Evolutionary conservation across 2,113 vertebrate genomes (phyloP), one percentile per base, ranked within the genome.

Genomic region (Protomyctophum bolini): DNA sequence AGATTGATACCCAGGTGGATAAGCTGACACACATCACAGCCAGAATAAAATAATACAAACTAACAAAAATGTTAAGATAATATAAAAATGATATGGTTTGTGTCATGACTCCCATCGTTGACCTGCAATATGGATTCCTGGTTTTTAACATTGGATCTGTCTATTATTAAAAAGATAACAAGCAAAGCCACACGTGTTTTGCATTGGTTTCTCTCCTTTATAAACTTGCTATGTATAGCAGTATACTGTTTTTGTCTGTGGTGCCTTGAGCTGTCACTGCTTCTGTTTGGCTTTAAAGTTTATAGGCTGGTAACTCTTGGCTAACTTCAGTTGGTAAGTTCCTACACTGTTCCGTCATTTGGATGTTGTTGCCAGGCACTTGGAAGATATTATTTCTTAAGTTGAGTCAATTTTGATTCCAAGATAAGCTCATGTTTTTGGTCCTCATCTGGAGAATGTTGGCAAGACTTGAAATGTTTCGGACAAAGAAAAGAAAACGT

Each of bases 11-110:
- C 74, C 70, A 50, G 84, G 71, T 71, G 63, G 83, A 85, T 91
- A 91, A 91, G 88, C 89, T 86, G 90, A 86, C 88, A 70, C 74
- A 82, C 72, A 76, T 88, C 81, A 73, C 77, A 57, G 75, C 83
- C 62, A 41, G 33, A 41, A 41, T 41, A 41, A 65, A 47, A 86
- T 74, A 87, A 90, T 88, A 82, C 80, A 87, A 90, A 86, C 79
- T 73, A 21, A 85, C 85, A 12, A 63, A 67, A 83, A 87, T 76
- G 80, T 6, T 4, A 65, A 63, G 82, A 89, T 87, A 86, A 82
- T 66, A 83, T 89, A 85, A 87, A 72, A 82, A 50, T 55, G 69
- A 75, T 68, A 11, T 41, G 62, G 72, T 63, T 72, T 8, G 60
- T 59, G 66, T 70, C 33, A 15, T 69, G 60, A 75, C 49, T 56